Conservation (phyloP, 2,113 vertebrate species). For the Corydoras maculifer region DNA sequence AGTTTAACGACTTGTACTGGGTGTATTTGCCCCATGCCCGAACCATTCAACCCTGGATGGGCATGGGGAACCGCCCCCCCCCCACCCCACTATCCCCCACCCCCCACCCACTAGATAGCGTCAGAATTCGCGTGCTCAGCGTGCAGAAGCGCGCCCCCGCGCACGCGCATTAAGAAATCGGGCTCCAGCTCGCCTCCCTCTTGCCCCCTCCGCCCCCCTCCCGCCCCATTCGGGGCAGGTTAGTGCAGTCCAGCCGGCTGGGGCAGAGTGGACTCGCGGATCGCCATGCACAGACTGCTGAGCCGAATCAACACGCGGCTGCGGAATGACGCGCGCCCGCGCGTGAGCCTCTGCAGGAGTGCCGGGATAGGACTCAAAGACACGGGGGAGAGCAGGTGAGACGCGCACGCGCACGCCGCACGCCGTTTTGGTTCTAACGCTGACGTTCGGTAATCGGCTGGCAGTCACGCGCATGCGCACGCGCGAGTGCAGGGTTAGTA, state of each 20-base stretch:
- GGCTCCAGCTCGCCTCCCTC: not conserved
- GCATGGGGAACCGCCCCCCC: too few species aligned
- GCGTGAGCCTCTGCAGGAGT: conserved; percentile 3
- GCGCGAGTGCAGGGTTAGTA: too few species aligned
- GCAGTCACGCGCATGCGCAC: too few species aligned
- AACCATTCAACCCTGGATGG: too few species aligned
- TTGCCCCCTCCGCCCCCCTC: not conserved
- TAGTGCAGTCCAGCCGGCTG: not conserved
- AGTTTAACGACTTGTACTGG: too few species aligned
- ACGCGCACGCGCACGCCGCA: too few species aligned
- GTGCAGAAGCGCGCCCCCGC: not conserved
- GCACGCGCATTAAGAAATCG: not conserved
- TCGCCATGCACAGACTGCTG: conserved; percentile 53
- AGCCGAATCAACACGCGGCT: conserved; percentile 40
- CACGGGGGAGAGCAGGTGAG: conserved; percentile 52
- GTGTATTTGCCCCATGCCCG: too few species aligned
- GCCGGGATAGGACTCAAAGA: conserved; percentile 48
- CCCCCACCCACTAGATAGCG: too few species aligned
- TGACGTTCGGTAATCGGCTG: too few species aligned
- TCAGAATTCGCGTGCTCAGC: too few species aligned
- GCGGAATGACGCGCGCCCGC: conserved; percentile 36
- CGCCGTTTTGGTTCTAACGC: too few species aligned
- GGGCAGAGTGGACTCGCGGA: not conserved
- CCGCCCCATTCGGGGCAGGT: not conserved
- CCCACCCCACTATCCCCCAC: too few species aligned